Percentiles rank a stretch among this genome's conserved stretches.
Evolutionary conservation across 2,113 vertebrate species (phyloP).

Genomic region (Sterrhoptilus dennistouni): DNA sequence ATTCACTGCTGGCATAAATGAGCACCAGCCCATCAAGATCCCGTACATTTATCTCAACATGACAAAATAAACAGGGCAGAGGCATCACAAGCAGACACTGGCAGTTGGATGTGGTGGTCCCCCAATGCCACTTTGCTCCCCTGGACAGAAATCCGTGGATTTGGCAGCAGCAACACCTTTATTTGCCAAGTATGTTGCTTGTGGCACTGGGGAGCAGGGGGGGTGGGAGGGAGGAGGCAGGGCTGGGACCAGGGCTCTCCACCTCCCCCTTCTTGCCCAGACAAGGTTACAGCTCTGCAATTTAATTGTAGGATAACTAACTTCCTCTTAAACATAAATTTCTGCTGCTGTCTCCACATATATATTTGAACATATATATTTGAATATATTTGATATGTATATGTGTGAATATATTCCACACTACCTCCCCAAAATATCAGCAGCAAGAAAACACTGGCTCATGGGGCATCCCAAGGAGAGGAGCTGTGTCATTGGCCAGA

Average conservation of each 20-base stretch:
- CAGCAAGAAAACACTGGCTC: background rate
- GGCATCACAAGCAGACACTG: background rate
- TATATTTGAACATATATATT: background rate
- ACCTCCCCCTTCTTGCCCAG: background rate
- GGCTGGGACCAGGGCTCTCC: background rate
- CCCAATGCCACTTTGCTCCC: background rate
- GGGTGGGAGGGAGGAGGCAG: background rate
- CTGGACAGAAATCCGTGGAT: background rate
- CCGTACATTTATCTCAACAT: background rate
- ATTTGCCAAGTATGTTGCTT: background rate
- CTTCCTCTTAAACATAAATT: background rate
- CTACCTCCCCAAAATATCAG: background rate
- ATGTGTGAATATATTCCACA: background rate
- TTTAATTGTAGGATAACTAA: background rate
- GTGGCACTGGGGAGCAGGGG: background rate
- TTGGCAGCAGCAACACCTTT: background rate
- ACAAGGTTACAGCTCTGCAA: background rate
- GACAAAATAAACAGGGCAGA: background rate
- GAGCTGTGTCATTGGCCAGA: background rate
- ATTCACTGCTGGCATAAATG: background rate
- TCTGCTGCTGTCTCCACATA: background rate
- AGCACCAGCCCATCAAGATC: background rate
- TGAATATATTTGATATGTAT: accelerated
- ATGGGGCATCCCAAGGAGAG: background rate
- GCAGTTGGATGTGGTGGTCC: background rate